These are phyloP conservation scores for Yponomeuta sedellus DNA, from an alignment of 2,888 invertebrate genomes.

Conservation along the genomic window DNA sequence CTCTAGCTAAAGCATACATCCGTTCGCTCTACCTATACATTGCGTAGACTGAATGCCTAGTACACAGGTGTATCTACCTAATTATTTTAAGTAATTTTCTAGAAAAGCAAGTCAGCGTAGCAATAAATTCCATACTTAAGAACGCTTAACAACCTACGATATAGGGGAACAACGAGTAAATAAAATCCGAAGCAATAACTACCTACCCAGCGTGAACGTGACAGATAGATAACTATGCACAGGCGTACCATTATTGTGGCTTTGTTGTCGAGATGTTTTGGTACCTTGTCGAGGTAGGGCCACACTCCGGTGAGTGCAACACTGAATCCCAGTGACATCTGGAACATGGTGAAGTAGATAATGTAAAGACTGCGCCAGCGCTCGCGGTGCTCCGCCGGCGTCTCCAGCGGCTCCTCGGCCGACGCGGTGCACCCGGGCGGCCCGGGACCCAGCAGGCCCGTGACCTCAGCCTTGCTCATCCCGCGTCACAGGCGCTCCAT, in stretches of 20 bases:
- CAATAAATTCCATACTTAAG: too few species aligned
- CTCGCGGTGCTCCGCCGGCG: conserved; percentile 78
- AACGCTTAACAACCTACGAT: too few species aligned
- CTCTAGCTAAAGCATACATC: too few species aligned
- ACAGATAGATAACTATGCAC: neutral
- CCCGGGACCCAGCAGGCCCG: too few species aligned
- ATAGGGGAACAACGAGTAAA: too few species aligned
- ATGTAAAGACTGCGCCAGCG: conserved; percentile 88
- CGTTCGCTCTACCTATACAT: too few species aligned
- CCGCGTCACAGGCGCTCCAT: conserved; percentile 29
- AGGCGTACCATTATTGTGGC: neutral
- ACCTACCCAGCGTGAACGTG: neutral
- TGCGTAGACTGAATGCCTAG: too few species aligned
- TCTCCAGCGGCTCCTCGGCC: conserved; percentile 75
- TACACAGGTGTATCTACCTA: too few species aligned
- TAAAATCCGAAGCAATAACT: neutral
- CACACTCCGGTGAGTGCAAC: conserved; percentile 91
- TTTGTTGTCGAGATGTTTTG: conserved; percentile 12
- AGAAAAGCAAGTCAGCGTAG: too few species aligned
- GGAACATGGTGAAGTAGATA: conserved; percentile 93
- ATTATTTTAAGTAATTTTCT: too few species aligned
- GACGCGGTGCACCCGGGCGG: neutral
- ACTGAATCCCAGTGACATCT: conserved; percentile 92
- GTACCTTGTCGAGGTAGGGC: conserved; percentile 91
- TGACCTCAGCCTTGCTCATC: too few species aligned